A percentile compares a stretch with the other conserved stretches of the same genome.
These are phyloP conservation scores for Drosophila sordidula DNA, from an alignment of 2,888 invertebrate species.

Conservation along the genomic window DNA sequence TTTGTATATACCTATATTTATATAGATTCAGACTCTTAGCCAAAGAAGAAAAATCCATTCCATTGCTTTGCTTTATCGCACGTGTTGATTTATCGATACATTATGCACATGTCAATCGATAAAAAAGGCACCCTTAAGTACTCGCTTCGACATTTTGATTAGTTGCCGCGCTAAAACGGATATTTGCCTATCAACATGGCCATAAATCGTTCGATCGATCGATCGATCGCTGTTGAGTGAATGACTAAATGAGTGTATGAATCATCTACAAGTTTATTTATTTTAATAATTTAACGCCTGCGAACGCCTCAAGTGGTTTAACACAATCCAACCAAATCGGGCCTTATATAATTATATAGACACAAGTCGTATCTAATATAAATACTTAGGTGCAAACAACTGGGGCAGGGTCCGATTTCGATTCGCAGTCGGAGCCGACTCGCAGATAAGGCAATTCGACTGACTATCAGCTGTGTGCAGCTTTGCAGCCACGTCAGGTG, in stretches of 20 bases:
- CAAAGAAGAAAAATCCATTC: too few relatives aligned
- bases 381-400: slow-evolving; percentile 33
- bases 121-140: slow-evolving; percentile 27
- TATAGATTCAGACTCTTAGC: too few relatives aligned
- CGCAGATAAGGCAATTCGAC: slow-evolving; percentile 41
- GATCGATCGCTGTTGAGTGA: slow-evolving; percentile 16
- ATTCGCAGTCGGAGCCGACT: background rate
- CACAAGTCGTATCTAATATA: slow-evolving; percentile 25
- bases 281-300: slow-evolving; percentile 63
- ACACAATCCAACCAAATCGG: slow-evolving; percentile 64
- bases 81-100: slow-evolving; percentile 48
- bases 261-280: slow-evolving; percentile 54
- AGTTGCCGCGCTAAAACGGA: slow-evolving; percentile 54
- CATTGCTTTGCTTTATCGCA: slow-evolving; percentile 16
- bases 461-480: slow-evolving; percentile 37
- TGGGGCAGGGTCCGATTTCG: slow-evolving; percentile 20
- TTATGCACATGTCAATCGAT: slow-evolving; percentile 8
- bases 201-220: slow-evolving; percentile 64
- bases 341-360: slow-evolving; percentile 71
- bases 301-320: slow-evolving; percentile 55
- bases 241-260: slow-evolving; percentile 40
- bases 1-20: too few relatives aligned
- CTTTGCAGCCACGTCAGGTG: slow-evolving; percentile 66
- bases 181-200: slow-evolving; percentile 72
- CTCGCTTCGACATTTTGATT: slow-evolving; percentile 32